Evolutionary conservation across 2,113 vertebrate species (phyloP), one percentile per base, ranked within the genome.

Genomic region (Nesogale talazaci): DNA sequence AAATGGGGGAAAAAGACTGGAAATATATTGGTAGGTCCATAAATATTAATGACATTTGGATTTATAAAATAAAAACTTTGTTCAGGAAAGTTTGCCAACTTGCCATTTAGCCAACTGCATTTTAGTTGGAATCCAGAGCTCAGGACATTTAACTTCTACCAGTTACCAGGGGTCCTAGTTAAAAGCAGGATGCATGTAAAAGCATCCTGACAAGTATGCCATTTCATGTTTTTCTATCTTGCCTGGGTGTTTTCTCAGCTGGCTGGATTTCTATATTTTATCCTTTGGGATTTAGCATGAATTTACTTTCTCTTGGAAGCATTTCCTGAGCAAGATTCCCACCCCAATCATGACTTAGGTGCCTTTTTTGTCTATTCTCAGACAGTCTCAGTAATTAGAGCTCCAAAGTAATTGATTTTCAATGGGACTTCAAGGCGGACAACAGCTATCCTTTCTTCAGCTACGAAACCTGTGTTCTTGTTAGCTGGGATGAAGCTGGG

Each of bases 51-150:
- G 88, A 72, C 29, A 56, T 22, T 56, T 92, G 61, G 27, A 94
- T 59, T 92, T 90, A 65, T 40, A 72, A 34, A 72, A 52, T 69
- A 76, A 65, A 94, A 27, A 0, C 12, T 72, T 72, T 89, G 38
- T 88, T 92, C 27, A 90, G 17, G 31, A 36, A 93, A 75, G 83
- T 89, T 89, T 90, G 23, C 83, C 94, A 81, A 90, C 36, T 87
- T 94, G 72, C 29, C 36, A 59, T 91, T 89, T 82, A 75, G 69
- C n/a, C 77, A 79, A 40, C 19, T 78, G 38, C 42, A 57, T 92
- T 90, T 88, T 42, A 42, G 34, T 85, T 3, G 38, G 74, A 89
- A n/a, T 57, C 42, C 17, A 56, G 74, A 69, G 34, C 63, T 87
- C 85, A 42, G 72, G 69, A 42, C 27, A 72, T 88, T 94, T 80